Conservation (phyloP, 2,888 invertebrate species). For the Hypsopygia costalis region DNA sequence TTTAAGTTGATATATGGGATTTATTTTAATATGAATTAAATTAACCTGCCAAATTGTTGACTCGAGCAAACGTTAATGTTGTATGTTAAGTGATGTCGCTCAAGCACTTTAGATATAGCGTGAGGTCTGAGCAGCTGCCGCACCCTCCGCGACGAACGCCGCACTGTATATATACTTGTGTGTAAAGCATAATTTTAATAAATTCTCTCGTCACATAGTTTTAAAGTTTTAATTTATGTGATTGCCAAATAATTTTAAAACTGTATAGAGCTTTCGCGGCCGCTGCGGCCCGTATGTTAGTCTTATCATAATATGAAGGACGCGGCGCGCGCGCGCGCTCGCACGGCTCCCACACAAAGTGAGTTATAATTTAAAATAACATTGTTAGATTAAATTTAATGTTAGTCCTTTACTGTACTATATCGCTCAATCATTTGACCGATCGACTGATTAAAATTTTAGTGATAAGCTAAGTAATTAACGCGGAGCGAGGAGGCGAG, state of each 20-base stretch:
- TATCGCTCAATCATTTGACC: slow-evolving; percentile 80
- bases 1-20: slow-evolving; percentile 71
- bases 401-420: slow-evolving; percentile 80
- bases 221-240: slow-evolving; percentile 78
- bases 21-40: slow-evolving; percentile 72
- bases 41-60: slow-evolving; percentile 75
- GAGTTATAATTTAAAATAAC: slow-evolving; percentile 79
- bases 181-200: slow-evolving; percentile 79
- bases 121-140: slow-evolving; percentile 34
- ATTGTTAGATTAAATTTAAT: slow-evolving; percentile 81
- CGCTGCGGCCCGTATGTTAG: slow-evolving; percentile 48
- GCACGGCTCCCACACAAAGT: slow-evolving; percentile 59
- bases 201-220: slow-evolving; percentile 78
- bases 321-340: slow-evolving; percentile 41
- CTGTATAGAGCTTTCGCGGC: slow-evolving; percentile 65
- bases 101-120: slow-evolving; percentile 72
- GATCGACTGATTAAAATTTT: slow-evolving; percentile 81
- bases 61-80: slow-evolving; percentile 63
- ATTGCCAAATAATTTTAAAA: slow-evolving; percentile 78
- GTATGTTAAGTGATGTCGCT: slow-evolving; percentile 70
- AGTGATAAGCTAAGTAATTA: slow-evolving; percentile 78
- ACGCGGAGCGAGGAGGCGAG: slow-evolving; percentile 32
- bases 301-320: slow-evolving; percentile 38
- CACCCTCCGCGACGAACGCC: slow-evolving; percentile 34
- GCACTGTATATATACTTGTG: slow-evolving; percentile 66